Evolutionary conservation across 2,888 invertebrate genomes (phyloP), one percentile per base, ranked within the genome.

Genomic region (Leptinotarsa tumamoca): DNA sequence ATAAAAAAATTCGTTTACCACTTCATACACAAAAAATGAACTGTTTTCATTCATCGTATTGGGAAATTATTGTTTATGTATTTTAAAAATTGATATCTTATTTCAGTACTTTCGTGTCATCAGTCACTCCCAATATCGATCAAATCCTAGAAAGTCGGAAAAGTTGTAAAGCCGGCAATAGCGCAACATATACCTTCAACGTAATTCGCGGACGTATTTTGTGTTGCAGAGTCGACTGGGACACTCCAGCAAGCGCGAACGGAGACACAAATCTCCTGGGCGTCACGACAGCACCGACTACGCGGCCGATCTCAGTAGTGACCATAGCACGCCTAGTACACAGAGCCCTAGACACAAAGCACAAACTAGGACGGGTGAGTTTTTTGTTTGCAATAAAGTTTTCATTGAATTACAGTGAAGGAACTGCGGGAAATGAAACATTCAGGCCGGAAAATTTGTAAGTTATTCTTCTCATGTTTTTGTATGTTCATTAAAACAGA

Each of bases 221-320:
- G 73, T 79, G 78, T 88, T 88, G 61, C 89, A 93, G 93, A 95
- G 92, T 85, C 94, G 95, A 23, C 69, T 95, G 94, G 95, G 92
- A 92, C 80, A 81, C 74, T 68, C 78, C 33, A 71, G 66, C 66
- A 75, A 73, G 33, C 78, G 78, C 73, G 77, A 77, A 61, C 68
- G 78, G n/a, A 58, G 78, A 18, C 91, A 91, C 84, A 92, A 92
- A 83, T 90, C 91, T 4, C 92, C 91, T 54, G 89, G 90, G 78
- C 90, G 91, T 0, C 90, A 87, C 17, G 92, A 92, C 83, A 92
- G 92, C 87, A 93, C 93, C 14, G 94, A 94, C 84, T 94, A 94
- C 88, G 94, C 94, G 1, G 95, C 95, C 54, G 95, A 95, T 88
- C 93, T 94, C 84, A 95, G 95, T 83, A 84, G 84, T 81, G 95